Evolutionary conservation across 1,140 invertebrate species (phyloP).

Genomic region (Subanguina moxae): DNA sequence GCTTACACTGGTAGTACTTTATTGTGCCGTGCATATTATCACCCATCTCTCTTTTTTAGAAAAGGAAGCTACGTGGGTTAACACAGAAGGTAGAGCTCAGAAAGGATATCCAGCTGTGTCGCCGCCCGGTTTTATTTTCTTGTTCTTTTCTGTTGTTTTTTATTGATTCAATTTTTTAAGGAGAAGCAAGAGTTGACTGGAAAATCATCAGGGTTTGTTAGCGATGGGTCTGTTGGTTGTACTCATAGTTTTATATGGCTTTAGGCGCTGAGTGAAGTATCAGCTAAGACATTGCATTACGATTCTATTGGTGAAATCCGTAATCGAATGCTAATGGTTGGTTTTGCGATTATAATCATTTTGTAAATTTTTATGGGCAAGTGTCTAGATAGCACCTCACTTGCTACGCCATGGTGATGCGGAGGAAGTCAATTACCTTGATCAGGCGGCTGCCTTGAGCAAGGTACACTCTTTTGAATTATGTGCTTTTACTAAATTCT

Average conservation of each 20-base stretch:
- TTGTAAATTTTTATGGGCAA: neutral
- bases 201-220: conserved; percentile 76
- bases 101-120: conserved; percentile 62
- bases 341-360: neutral
- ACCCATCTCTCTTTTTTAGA: conserved; percentile 63
- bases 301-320: conserved; percentile 81
- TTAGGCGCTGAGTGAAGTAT: conserved; percentile 74
- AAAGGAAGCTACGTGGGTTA: conserved; percentile 91
- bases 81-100: conserved; percentile 94
- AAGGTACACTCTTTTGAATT: conserved; percentile 1
- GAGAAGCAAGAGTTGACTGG: conserved; percentile 91
- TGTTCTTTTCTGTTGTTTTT: conserved; percentile 55
- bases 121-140: conserved; percentile 56
- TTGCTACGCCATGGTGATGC: conserved; percentile 76
- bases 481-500: neutral
- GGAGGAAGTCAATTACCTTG: conserved; percentile 78
- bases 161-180: conserved; percentile 84
- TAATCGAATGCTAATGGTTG: conserved; percentile 70
- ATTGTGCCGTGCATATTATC: too few relatives aligned
- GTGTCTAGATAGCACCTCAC: conserved; percentile 73
- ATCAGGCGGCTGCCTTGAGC: conserved; percentile 68
- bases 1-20: conserved; percentile 72
- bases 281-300: conserved; percentile 78
- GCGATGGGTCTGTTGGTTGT: too few relatives aligned
- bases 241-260: too few relatives aligned